Conservation (phyloP, 2,797 vertebrate genomes). For the Melanotaenia boesemani region DNA sequence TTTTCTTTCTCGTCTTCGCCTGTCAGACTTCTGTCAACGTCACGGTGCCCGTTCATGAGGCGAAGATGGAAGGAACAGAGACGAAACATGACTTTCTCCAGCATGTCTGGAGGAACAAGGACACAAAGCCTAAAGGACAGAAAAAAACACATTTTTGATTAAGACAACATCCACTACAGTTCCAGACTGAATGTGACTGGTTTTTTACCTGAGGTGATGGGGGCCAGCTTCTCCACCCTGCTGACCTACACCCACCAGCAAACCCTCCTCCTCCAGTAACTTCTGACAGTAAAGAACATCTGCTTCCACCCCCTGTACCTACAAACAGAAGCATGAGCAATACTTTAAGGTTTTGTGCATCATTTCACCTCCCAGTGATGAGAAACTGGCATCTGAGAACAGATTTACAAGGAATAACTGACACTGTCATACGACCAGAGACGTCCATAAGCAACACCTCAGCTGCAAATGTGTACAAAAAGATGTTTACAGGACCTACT, state of each 20-base stretch:
- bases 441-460: no score
- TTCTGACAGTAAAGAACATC: conserved; percentile 71
- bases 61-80: conserved; percentile 60
- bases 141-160: neutral
- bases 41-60: conserved; percentile 7
- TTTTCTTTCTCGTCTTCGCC: neutral
- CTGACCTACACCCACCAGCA: conserved; percentile 60
- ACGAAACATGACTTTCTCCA: conserved; percentile 53
- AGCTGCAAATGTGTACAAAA: no score
- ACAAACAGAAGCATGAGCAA: neutral
- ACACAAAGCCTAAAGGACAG: conserved; percentile 54
- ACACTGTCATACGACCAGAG: no score
- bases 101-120: conserved; percentile 37
- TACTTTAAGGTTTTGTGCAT: neutral
- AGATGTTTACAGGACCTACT: no score
- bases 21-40: neutral
- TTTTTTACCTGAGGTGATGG: conserved; percentile 66
- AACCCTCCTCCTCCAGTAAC: conserved; percentile 72
- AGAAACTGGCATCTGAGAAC: no score
- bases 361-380: no score
- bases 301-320: conserved; percentile 50
- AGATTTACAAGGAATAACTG: no score
- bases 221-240: conserved; percentile 35
- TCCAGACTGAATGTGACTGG: neutral
- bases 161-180: neutral